Conservation (phyloP, 2,113 vertebrate species). For the Neogale vison region DNA sequence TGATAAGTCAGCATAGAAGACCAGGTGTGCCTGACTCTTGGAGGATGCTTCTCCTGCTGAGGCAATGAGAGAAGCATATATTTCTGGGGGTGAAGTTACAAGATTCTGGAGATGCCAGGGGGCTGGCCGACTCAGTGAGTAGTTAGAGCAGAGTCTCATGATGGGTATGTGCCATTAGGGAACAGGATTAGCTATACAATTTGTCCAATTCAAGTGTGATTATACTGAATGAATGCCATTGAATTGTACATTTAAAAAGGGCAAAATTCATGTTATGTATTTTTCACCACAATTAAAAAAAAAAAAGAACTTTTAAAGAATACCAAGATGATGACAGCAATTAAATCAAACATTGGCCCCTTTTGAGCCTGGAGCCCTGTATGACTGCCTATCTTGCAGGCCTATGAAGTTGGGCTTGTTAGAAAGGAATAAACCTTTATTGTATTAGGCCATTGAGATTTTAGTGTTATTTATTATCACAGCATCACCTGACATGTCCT, state of each 20-base stretch:
- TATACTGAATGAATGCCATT: not conserved
- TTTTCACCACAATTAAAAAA: not conserved
- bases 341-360: not conserved
- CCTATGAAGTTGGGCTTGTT: not conserved
- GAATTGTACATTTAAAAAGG: not conserved
- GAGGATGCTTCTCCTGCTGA: not conserved
- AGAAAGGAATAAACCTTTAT: not conserved
- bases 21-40: not conserved
- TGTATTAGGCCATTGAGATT: not conserved
- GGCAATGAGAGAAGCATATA: not conserved
- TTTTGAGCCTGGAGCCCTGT: not conserved
- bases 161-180: not conserved
- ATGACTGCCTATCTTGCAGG: not conserved
- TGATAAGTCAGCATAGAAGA: not conserved
- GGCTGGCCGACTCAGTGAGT: not conserved
- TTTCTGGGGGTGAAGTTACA: not conserved
- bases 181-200: not conserved
- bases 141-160: not conserved
- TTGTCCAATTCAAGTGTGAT: not conserved
- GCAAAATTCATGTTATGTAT: not conserved
- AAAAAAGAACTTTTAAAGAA: not conserved
- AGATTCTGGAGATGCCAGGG: not conserved
- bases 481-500: not conserved
- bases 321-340: not conserved
- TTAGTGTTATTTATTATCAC: not conserved